Base-by-base conservation (phyloP, 2,888 invertebrate species). In the Osedax frankpressi region DNA sequence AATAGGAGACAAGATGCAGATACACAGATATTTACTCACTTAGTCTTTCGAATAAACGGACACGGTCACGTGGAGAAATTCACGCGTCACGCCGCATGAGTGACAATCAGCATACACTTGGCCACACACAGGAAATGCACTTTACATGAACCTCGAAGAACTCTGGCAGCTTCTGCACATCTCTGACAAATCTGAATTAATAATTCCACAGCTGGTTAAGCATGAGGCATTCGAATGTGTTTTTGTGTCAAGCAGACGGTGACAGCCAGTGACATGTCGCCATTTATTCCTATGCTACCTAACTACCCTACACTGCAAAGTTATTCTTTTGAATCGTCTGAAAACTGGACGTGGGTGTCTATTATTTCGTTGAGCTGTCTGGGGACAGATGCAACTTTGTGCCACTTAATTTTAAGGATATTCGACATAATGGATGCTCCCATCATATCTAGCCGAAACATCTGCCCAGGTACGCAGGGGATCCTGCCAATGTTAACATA, bases 191-290 rank as follows among this genome's bases (percentile, higher is more conserved):
- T 65, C 65, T 65, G 24, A 14, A 65, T 65, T 24, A 65, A 65
- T 65, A 65, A 65, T 2, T 65, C 2, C 65, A 65, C 65, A 65
- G 65, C 65, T 65, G 65, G 65, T 65, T 65, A 65, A 24, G 65
- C 65, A 65, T 14, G 65, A 24, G 65, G 65, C 65, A 65, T 1
- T 65, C 65, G 19, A 1, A 2, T 11, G 65, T 65, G 24, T 28
- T n/a, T 25, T 24, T 65, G 65, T 24, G 25, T 65, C 65, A 65
- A 65, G 24, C 65, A 65, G 25, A 65, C 1, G 65, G 24, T 24
- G 65, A 65, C 65, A 65, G n/a, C 24, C 65, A 24, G 25, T 24
- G n/a, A 24, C 24, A 6, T 3, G n/a, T n/a, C n/a, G n/a, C n/a
- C n/a, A 6, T 62, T 62, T 62, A 62, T 62, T 62, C 14, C 63